A percentile compares a stretch with the other conserved stretches of the same genome.
phyloP scores from a whole-genome alignment of 2,797 vertebrate species.

The Smutsia gigantea region DNA sequence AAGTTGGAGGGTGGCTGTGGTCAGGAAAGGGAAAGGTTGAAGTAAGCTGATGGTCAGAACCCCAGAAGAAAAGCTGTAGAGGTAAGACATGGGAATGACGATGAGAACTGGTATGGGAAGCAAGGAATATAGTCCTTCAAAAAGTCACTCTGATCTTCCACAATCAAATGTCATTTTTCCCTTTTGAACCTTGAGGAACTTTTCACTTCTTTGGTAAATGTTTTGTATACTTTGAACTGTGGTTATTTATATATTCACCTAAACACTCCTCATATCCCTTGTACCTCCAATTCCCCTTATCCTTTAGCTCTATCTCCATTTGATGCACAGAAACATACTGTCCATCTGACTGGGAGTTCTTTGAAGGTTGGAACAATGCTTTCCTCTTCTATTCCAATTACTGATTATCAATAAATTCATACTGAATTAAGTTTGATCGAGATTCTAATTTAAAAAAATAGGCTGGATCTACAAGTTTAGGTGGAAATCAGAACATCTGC shows the following conservation, averaged over 20 bases:
- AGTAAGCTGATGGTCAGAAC: neutral
- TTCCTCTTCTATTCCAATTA: conserved; percentile 4
- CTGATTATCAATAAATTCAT: neutral
- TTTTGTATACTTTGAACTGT: neutral
- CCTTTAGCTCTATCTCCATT: too few relatives aligned
- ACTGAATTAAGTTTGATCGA: neutral
- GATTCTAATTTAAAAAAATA: neutral
- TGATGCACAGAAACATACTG: neutral
- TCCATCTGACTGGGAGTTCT: neutral
- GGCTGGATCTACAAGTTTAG: neutral
- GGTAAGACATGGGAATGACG: neutral
- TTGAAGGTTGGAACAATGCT: neutral
- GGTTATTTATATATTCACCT: neutral
- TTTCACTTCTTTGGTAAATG: neutral
- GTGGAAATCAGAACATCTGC: neutral
- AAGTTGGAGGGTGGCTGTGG: neutral
- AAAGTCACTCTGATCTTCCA: neutral
- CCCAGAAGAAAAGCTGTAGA: neutral
- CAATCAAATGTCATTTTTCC: neutral
- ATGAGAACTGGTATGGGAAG: neutral
- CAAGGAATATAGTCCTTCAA: neutral
- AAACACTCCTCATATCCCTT: neutral
- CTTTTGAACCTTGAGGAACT: neutral
- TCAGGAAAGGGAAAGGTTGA: neutral
- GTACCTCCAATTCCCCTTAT: too few relatives aligned